Evolutionary conservation across 1,140 invertebrate species (phyloP).

Genomic region (Tetramorium alpestre): DNA sequence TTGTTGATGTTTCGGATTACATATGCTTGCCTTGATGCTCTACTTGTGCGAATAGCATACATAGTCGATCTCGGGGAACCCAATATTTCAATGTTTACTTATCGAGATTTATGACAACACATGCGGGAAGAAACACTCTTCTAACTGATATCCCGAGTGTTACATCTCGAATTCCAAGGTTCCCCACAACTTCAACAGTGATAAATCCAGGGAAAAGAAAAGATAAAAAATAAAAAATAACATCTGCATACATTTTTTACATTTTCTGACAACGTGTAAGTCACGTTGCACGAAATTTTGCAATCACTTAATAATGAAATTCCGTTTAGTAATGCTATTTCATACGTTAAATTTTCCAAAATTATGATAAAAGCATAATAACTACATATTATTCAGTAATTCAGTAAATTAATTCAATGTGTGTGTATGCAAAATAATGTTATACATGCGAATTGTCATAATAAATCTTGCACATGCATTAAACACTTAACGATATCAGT

Average conservation of each 20-base stretch:
- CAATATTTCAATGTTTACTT: constrained; percentile 49
- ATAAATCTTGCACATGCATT: not conserved
- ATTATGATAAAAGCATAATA: not conserved
- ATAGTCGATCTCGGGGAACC: not conserved
- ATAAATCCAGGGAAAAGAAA: not conserved
- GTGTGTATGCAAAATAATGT: not conserved
- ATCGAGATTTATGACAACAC: constrained; percentile 46
- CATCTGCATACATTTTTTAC: not conserved
- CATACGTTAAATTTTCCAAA: not conserved
- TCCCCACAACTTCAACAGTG: not conserved
- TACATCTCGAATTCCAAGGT: not conserved
- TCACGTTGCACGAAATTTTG: not conserved
- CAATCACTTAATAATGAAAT: not conserved
- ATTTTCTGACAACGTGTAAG: not conserved
- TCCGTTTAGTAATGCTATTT: not conserved
- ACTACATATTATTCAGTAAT: not conserved
- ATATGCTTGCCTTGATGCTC: not conserved
- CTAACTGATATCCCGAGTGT: not conserved
- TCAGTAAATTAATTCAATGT: not conserved
- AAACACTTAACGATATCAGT: not conserved
- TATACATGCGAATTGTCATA: not conserved
- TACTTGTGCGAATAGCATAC: constrained; percentile 22
- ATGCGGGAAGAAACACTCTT: constrained; percentile 37
- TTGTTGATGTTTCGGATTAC: constrained; percentile 59
- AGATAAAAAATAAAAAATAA: not conserved